Base-by-base conservation (phyloP, 2,113 vertebrate species). In the Hippocampus comes region DNA sequence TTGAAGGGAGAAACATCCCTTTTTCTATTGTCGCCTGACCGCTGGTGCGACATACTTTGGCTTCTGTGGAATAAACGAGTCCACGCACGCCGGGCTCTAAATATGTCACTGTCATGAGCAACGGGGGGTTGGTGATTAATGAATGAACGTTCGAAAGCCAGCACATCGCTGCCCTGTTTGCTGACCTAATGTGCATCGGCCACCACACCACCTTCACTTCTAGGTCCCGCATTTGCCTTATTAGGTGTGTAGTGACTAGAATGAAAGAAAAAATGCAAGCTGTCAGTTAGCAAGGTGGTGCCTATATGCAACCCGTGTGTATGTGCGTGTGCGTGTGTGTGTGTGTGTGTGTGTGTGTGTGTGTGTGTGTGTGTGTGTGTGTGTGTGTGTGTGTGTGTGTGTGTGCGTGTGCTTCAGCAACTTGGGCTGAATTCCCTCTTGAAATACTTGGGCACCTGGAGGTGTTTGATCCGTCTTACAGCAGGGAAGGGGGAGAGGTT, bases 161-260 rank as follows among this genome's bases (percentile, higher is more conserved):
- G 73, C 71, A 67, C 68, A 60, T 80, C 73, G 63, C 67, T 68
- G 49, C 72, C 51, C 56, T 80, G 68, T 80, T 82, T 75, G 78
- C 78, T 75, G 68, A 78, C 79, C 79, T 78, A 79, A 80, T 69
- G 71, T 76, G 64, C 75, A 76, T 77, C 75, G 74, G 59, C 74
- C 67, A 84, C 75, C 76, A 86, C 79, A 71, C 73, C 72, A 78
- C 55, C 51, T 77, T 78, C 78, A 82, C 68, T 78, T 77, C 69
- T 21, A 69, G 73, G 69, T 78, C 75, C 63, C 70, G 66, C 64
- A 78, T 75, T 66, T 63, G 69, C 69, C 72, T 71, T 76, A 66
- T 67, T 25, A 11, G 64, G 66, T 53, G 69, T 68, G 17, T 34
- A 18, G 59, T 7, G 59, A 18, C 27, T 61, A 34, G 34, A 34